Evolutionary conservation across 2,888 invertebrate species (phyloP).

Genomic region (Allygus modestus): DNA sequence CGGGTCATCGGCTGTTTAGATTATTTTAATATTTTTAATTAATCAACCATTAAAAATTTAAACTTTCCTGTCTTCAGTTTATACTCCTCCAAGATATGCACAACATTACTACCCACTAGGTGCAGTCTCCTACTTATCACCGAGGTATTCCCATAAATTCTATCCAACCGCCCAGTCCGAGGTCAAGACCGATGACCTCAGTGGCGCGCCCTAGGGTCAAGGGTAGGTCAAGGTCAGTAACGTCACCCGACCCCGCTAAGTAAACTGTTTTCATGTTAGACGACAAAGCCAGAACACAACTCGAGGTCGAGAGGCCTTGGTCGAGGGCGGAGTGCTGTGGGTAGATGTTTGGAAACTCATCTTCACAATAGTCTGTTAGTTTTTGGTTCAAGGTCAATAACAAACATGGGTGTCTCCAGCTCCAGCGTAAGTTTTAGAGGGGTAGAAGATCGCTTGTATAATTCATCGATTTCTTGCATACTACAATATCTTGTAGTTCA

Average conservation of each 20-base stretch:
- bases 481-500: no score
- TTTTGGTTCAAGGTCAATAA: neutral
- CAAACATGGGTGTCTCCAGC: neutral
- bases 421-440: no score
- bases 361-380: neutral
- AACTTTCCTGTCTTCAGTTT: no score
- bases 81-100: no score
- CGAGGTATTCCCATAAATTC: neutral
- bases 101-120: no score
- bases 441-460: no score
- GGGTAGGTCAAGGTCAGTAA: neutral
- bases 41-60: no score
- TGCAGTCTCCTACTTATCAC: no score
- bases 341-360: neutral
- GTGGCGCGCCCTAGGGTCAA: neutral
- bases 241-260: neutral
- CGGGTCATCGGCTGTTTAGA: no score
- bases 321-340: neutral
- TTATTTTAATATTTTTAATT: no score
- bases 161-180: neutral
- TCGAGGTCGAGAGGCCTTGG: neutral
- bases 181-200: no score
- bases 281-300: neutral
- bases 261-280: neutral
- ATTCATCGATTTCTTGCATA: no score